Conservation (phyloP, 1,140 invertebrate species). For the Eurosta solidaginis region DNA sequence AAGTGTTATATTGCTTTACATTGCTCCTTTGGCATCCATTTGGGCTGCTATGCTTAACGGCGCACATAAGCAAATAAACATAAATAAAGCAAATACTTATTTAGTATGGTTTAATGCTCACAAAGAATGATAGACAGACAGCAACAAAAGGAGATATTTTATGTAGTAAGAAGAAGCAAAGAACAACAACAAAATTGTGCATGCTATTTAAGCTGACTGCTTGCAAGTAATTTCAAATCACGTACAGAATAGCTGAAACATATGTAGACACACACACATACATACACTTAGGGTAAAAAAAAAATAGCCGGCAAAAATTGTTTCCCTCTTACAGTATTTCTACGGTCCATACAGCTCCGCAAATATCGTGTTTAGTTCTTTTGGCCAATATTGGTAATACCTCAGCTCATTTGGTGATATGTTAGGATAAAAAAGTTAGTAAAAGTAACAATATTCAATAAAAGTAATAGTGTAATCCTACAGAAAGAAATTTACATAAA, state of each 20-base stretch:
- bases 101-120: background rate
- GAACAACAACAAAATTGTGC: background rate
- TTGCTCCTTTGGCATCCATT: background rate
- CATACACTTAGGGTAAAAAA: no score
- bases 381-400: no score
- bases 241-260: no score
- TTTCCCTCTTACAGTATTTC: no score
- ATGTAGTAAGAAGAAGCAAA: background rate
- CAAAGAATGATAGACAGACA: background rate
- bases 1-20: slow-evolving; percentile 1
- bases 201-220: background rate
- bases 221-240: slow-evolving; percentile 26
- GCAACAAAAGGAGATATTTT: background rate
- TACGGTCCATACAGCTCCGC: no score
- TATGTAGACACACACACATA: no score
- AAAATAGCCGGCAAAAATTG: no score
- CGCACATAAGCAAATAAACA: background rate
- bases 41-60: background rate
- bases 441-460: no score
- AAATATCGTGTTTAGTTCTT: background rate
- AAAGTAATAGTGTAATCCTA: no score
- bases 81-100: background rate
- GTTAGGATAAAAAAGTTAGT: no score
- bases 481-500: no score
- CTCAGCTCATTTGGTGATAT: no score